phyloP scores from a whole-genome alignment of 2,888 invertebrate genomes.

The Neria commutata region DNA sequence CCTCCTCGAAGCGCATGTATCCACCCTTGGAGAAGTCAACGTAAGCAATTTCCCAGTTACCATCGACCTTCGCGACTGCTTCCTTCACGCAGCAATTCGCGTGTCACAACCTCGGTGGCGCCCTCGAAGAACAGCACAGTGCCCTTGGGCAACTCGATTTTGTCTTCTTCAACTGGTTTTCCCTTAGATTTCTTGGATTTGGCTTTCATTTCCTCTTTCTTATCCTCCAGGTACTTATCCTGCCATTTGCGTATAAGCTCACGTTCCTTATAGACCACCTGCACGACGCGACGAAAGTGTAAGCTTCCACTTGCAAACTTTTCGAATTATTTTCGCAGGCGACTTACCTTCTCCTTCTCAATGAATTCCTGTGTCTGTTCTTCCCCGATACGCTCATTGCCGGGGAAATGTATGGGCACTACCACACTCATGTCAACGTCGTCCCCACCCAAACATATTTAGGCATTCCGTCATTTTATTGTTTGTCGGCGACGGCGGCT shows the following conservation, averaged over 20 bases:
- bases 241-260: slow-evolving; percentile 74
- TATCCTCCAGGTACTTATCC: slow-evolving; percentile 70
- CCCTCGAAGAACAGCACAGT: slow-evolving; percentile 75
- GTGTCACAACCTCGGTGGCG: slow-evolving; percentile 65
- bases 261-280: slow-evolving; percentile 71
- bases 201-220: slow-evolving; percentile 71
- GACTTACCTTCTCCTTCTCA: slow-evolving; percentile 66
- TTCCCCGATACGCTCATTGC: slow-evolving; percentile 59
- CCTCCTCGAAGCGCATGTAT: slow-evolving; percentile 73
- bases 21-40: slow-evolving; percentile 81
- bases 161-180: slow-evolving; percentile 40
- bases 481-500: too few relatives aligned
- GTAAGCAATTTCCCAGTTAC: slow-evolving; percentile 67
- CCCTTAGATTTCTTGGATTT: slow-evolving; percentile 66
- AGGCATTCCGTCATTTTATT: too few relatives aligned
- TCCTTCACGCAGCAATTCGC: slow-evolving; percentile 80
- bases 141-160: slow-evolving; percentile 70
- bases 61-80: slow-evolving; percentile 63
- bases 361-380: slow-evolving; percentile 80
- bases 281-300: not conserved
- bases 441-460: too few relatives aligned
- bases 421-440: slow-evolving; percentile 60
- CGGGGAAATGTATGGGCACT: slow-evolving; percentile 57
- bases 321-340: not conserved
- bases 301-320: not conserved